Base-by-base conservation (phyloP, 2,113 vertebrate species). In the Melanocharis versteri region DNA sequence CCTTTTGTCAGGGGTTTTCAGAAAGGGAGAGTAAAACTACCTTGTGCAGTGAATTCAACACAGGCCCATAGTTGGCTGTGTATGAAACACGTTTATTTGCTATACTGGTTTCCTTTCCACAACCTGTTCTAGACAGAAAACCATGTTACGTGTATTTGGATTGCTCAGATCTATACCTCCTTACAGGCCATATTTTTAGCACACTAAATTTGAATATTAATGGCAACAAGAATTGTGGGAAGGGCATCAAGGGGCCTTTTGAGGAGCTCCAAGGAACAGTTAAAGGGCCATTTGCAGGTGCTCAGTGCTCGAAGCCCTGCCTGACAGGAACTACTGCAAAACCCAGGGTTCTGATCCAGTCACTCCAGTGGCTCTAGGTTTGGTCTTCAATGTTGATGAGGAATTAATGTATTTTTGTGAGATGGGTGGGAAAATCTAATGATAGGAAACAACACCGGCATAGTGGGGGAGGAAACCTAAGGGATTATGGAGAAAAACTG, bases 81-180 rank as follows among this genome's bases (percentile, higher is more conserved):
- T 39, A 19, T n/a, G 51, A 18, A 30, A 56, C 12, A 16, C 0
- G 0, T 56, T 40, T 27, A 31, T 53, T 56, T 75, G 37, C 13
- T 56, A 2, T 40, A 16, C 31, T 75, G 53, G 9, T 58, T 83
- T 70, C 35, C 26, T 60, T 64, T 62, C 39, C 61, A 39, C 21
- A 53, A 16, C 6, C 9, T 60, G 6, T 45, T 60, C 45, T 54
- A 40, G 60, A 31, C 10, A 73, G 35, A 65, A 86, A 65, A 27
- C 2, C 0, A 0, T 39, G 60, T 40, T 71, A 11, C 7, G 3
- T 40, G 5, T 69, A 31, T 64, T 64, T 65, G 0, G 0, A 10
- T 40, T 64, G 27, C 50, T 60, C 39, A 45, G n/a, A 79, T 56
- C 44, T 61, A 12, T 40, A 10, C 11, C 14, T 70, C 8, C 13